Base-by-base conservation (phyloP, 2,888 invertebrate species). In the Acanthacorydalis orientalis region DNA sequence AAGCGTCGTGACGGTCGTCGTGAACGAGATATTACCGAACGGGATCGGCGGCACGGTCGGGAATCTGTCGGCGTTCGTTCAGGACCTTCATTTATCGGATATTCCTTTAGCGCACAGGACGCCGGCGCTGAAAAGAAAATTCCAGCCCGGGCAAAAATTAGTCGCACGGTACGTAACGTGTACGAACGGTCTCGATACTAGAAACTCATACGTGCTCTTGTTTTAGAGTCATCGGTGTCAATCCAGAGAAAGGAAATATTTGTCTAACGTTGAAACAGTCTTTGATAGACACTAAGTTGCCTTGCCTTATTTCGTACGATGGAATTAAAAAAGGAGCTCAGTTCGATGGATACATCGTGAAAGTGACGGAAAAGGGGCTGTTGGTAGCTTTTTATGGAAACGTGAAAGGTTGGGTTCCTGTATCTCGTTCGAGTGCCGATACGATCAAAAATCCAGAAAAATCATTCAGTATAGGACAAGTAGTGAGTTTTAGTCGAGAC, bases 201-300 rank as follows among this genome's bases (percentile, higher is more conserved):
- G n/a, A n/a, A n/a, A n/a, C n/a, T n/a, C n/a, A 23, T 23, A 23
- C 6, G 15, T 43, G 31, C 44, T 31, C 42, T 44, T 51, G 44
- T 56, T 57, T 35, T 48, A 68, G 69, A 2, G 78, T 85, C 4
- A 61, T 82, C 33, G 60, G 61, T 0, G 57, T 74, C 4, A 71
- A 73, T 52, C 49, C 56, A 0, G 65, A 60, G 1, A 68, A 63
- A 14, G 68, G 68, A 23, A 65, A 67, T 4, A 61, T 79, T 1
- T 61, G 74, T 45, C 67, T 85, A 15, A 83, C 84, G 0, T 63
- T 81, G 56, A 83, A 83, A 55, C 72, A 72, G 3, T 74, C 77
- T 2, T 70, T 85, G 9, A 60, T 86, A 50, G 60, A 71, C 0
- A 70, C 72, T 1, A 67, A 72, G 0, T 57, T 72, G 2, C 68